Conservation (phyloP, 2,797 vertebrate species). For the Sebastes variabilis region DNA sequence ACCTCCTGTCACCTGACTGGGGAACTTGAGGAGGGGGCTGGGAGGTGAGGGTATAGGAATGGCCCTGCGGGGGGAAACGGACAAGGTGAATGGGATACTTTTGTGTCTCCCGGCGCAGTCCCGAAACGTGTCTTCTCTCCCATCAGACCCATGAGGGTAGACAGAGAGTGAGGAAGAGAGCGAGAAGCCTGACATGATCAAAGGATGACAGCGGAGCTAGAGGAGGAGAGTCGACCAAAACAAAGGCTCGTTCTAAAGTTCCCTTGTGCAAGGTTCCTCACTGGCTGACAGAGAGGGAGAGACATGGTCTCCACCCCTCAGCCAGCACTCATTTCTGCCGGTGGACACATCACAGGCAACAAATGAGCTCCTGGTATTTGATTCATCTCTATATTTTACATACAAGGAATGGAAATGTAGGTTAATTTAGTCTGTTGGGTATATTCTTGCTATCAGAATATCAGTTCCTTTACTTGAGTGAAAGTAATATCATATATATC, state of each 20-base stretch:
- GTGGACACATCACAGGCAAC: constrained; percentile 67
- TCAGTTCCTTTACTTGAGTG: background rate
- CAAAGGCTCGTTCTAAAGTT: constrained; percentile 81
- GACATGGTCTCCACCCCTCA: constrained; percentile 73
- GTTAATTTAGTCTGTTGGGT: background rate
- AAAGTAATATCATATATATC: background rate
- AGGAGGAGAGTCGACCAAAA: constrained; percentile 81
- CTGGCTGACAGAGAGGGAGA: constrained; percentile 63
- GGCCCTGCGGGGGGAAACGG: constrained; percentile 51
- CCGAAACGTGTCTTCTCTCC: constrained; percentile 49
- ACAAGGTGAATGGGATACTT: constrained; percentile 65
- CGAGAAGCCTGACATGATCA: constrained; percentile 75
- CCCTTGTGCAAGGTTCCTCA: constrained; percentile 59
- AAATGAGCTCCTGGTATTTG: constrained; percentile 34
- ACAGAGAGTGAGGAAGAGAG: constrained; percentile 51
- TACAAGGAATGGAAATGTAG: background rate
- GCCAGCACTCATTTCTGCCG: constrained; percentile 57
- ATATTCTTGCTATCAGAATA: background rate
- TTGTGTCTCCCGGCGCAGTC: constrained; percentile 53
- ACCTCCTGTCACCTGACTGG: constrained; percentile 73
- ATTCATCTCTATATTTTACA: constrained; percentile 43
- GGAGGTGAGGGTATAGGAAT: constrained; percentile 31
- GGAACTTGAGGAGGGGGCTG: constrained; percentile 30
- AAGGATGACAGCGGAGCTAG: constrained; percentile 81
- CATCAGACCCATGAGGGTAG: constrained; percentile 63